These are phyloP conservation scores for Platyscapa corneri DNA, from an alignment of 1,140 invertebrate genomes.

Conservation along the genomic window DNA sequence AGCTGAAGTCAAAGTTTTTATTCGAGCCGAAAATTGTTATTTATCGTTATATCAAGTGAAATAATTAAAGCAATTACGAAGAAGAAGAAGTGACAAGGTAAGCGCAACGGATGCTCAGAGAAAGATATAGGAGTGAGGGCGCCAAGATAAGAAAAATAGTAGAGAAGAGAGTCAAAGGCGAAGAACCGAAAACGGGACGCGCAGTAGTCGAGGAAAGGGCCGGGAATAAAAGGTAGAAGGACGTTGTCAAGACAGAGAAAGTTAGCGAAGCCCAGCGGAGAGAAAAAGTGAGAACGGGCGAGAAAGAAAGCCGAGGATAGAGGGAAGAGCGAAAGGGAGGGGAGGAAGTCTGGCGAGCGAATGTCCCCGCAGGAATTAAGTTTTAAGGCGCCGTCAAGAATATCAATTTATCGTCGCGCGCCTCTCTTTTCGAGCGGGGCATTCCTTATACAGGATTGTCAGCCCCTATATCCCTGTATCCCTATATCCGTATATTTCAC, in stretches of 20 bases:
- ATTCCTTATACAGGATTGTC: slow-evolving; percentile 25
- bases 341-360: slow-evolving; percentile 41
- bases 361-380: slow-evolving; percentile 59
- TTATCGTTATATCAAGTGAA: background rate
- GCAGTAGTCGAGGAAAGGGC: background rate
- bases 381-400: slow-evolving; percentile 61
- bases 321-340: background rate
- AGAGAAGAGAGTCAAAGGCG: background rate
- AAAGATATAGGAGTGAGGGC: background rate
- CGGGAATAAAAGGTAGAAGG: background rate
- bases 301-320: slow-evolving; percentile 37
- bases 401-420: slow-evolving; percentile 56
- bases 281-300: slow-evolving; percentile 10
- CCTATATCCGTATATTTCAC: slow-evolving; percentile 50
- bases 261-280: background rate
- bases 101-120: background rate
- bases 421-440: slow-evolving; percentile 25
- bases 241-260: slow-evolving; percentile 44
- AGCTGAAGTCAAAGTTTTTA: no score
- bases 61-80: background rate
- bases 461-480: slow-evolving; percentile 47
- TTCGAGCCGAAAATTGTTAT: background rate
- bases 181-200: no score
- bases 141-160: background rate
- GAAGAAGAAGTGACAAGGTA: background rate